phyloP scores from a whole-genome alignment of 2,113 vertebrate genomes.

The Platysteira castanea region DNA sequence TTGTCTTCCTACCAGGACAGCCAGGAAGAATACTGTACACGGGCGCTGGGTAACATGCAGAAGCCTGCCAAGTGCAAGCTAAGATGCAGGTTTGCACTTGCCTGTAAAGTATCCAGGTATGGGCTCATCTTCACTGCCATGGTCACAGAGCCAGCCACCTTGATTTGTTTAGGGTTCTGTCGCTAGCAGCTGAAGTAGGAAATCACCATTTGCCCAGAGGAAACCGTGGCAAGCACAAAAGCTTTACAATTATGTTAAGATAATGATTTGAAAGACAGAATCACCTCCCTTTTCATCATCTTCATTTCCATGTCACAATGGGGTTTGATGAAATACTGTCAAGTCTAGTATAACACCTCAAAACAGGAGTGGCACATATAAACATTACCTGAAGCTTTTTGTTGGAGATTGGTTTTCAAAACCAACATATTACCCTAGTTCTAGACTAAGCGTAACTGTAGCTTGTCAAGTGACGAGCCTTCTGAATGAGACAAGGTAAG shows the following conservation, averaged over 20 bases:
- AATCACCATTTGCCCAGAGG: background rate
- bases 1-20: background rate
- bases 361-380: background rate
- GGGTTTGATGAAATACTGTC: background rate
- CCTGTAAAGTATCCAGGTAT: background rate
- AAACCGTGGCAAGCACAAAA: background rate
- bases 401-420: background rate
- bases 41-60: background rate
- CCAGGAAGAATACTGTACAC: accelerated
- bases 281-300: background rate
- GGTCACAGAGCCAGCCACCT: background rate
- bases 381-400: background rate
- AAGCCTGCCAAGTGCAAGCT: background rate
- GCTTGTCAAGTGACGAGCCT: background rate
- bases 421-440: background rate
- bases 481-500: background rate
- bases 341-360: background rate
- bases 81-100: background rate
- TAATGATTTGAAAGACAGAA: background rate
- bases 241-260: background rate
- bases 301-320: background rate
- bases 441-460: accelerated
- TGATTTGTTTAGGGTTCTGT: background rate
- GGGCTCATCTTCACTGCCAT: background rate
- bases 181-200: background rate